Evolutionary conservation across 2,888 invertebrate genomes (phyloP), one percentile per base, ranked within the genome.

Genomic region (Platerodrilus igneus): DNA sequence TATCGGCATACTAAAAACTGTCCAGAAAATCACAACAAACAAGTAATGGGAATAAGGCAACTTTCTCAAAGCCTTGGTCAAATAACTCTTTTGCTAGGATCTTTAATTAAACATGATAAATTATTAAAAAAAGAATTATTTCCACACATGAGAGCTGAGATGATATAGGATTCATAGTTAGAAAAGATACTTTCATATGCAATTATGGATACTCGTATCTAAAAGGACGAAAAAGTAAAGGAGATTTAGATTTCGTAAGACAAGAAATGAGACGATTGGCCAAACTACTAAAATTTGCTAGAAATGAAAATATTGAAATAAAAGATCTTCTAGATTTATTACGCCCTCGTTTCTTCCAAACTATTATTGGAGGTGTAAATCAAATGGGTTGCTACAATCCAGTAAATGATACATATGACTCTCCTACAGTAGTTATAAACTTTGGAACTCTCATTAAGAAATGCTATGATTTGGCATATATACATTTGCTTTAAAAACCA

Each of bases 391-490:
- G 18, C 6, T 54, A 48, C 43, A 54, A 52, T 35, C 3, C 10
- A 4, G 37, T 47, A 40, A 48, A 45, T 11, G 52, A 52, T 6
- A 43, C 3, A 14, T 51, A 50, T 41, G 53, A 56, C 11, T 54
- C 53, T 18, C 53, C 55, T 3, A 53, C 50, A 5, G 27, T 54
- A 9, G 50, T 51, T 2, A 48, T 50, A 17, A 55, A 52, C 44
- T 53, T 52, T 41, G 55, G 53, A 16, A 56, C 52, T 6, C 27
- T 53, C 10, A 6, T 53, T 34, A 55, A 53, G 35, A 53, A 51
- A 43, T 53, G 55, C 35, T 51, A 50, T 18, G 51, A 55, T 29
- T 33, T 55, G 23, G 53, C 51, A 17, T 45, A 25, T 22, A 45
- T 52, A 37, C 26, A 50, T 4, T 25, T 51, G 3, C 18, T 52